Base-by-base conservation (phyloP, 2,888 invertebrate species). In the Lepeophtheirus nordmannii region DNA sequence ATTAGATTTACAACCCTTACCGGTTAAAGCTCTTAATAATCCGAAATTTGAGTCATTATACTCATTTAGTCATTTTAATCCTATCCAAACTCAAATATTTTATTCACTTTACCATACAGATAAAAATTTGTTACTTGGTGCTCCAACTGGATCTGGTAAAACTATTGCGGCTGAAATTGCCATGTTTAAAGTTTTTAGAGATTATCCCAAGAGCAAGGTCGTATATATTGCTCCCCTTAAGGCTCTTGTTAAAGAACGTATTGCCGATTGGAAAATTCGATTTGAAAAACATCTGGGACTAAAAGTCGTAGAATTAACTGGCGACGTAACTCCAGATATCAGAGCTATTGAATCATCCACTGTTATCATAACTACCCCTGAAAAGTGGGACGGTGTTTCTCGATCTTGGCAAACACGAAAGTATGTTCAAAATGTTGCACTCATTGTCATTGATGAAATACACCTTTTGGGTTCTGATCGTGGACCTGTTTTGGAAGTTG, bases 301-400 rank as follows among this genome's bases (percentile, higher is more conserved):
- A 74, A 86, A 82, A 70, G 92, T 98, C 0, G 89, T 97, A 0
- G 98, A 99, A 77, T 79, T 99, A 69, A 98, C 98, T 58, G 97
- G 97, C 73, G 87, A 89, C 74, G 86, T 89, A 0, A 85, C 88
- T 0, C 93, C 93, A 0, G 90, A 91, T 73, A 83, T 87, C 67
- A 79, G 83, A 68, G 85, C 90, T 0, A 90, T 99, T 68, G 82
- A 84, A 0, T 82, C 78, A 63, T 86, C 94, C 0, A 86, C 89
- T 74, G 85, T 99, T 0, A 97, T 99, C 70, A 92, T 99, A 23
- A 98, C 98, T 0, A 99, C 98, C 0, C 98, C 98, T 0, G 98
- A 99, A 77, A 99, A 99, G 76, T 99, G 98, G 98, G 98, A 99
- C 76, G 97, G 97, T 65, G 90, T 99, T 73, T 94, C 93, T 77